Base-by-base conservation (phyloP, 2,797 vertebrate species). In the Fringilla coelebs region DNA sequence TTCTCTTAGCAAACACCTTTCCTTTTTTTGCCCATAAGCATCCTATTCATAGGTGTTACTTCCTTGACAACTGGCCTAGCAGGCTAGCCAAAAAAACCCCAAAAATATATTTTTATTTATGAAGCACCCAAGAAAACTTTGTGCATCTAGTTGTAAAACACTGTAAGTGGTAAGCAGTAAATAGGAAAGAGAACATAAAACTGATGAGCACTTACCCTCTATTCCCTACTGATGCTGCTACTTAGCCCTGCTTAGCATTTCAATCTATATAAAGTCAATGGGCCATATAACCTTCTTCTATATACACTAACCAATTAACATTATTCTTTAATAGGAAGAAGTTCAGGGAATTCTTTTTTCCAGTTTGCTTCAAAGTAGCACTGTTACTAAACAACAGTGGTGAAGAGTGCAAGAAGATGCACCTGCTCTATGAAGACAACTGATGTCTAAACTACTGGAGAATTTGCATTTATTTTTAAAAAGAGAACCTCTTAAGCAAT, bases 241-340 rank as follows among this genome's bases (percentile, higher is more conserved):
- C 96, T 96, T 93, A 83, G 96, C 92, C 93, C 96, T 96, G 93
- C 96, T 98, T 97, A 97, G 98, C 97, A 97, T 97, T 98, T 97
- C 97, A 97, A 97, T 97, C 96, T 98, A 94, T 95, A 96, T 96
- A 97, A 98, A 97, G 96, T 95, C 98, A 97, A 97, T 97, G 97
- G 97, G 93, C 97, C 96, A 96, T 97, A 94, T 83, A 96, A 97
- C 93, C 96, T 94, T 97, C 96, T 93, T 95, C 95, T 96, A 96
- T 93, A 97, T 68, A 93, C 90, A 57, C 96, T 90, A 96, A 86
- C 95, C 97, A 97, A 96, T 97, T 97, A 97, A 93, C 97, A 96
- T 96, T 96, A 95, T 94, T 97, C 95, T 97, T 97, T 96, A 96
- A 96, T 93, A 97, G 97, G 80, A 96, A 97, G 89, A 97, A 95